phyloP scores from a whole-genome alignment of 2,797 vertebrate genomes.

The Mormyrops attenuatus region DNA sequence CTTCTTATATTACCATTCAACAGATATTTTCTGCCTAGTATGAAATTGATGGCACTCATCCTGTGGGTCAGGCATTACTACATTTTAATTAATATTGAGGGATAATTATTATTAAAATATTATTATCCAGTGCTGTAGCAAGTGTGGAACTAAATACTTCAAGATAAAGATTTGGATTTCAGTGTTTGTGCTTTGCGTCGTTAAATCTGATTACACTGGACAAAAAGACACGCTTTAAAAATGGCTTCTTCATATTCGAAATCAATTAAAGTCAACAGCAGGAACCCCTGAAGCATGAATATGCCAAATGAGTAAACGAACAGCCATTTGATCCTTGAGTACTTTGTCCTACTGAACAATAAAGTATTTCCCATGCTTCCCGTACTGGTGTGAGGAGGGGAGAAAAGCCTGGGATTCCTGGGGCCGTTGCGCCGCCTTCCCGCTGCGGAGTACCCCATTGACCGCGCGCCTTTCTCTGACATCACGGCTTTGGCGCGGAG shows the following conservation, averaged over 20 bases:
- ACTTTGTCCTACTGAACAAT: not conserved
- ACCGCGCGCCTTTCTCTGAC: constrained; percentile 7
- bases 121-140: not conserved
- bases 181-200: not conserved
- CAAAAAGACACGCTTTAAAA: not conserved
- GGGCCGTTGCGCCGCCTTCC: not conserved
- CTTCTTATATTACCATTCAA: not conserved
- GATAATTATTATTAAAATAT: not conserved
- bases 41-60: not conserved
- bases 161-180: not conserved
- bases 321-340: not conserved
- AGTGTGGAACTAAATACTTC: not conserved
- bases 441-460: not conserved
- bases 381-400: not conserved
- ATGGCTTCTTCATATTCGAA: not conserved
- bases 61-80: not conserved
- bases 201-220: not conserved
- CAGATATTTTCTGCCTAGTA: not conserved
- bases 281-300: not conserved
- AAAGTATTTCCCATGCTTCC: not conserved
- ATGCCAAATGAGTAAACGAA: not conserved
- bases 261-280: not conserved
- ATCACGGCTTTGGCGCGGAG: constrained; percentile 51
- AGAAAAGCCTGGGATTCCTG: not conserved
- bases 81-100: not conserved